These are phyloP conservation scores for Digitonthophagus gazella DNA, from an alignment of 2,888 invertebrate species.

Conservation along the genomic window DNA sequence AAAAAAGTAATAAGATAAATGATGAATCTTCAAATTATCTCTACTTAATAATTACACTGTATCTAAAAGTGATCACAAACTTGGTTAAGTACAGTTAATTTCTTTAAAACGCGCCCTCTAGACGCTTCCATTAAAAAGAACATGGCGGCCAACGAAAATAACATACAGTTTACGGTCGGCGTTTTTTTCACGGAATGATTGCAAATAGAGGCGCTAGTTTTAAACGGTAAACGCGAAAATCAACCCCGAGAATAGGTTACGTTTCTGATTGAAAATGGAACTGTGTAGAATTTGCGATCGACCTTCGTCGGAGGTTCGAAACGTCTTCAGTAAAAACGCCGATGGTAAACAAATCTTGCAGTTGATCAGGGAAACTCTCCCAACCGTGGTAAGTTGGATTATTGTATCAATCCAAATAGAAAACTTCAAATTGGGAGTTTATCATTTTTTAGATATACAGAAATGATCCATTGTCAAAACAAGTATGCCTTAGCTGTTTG, in stretches of 20 bases:
- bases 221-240: conserved; percentile 17
- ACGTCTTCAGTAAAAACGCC: conserved; percentile 48
- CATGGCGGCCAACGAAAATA: conserved; percentile 41
- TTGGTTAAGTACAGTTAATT: not conserved
- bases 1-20: too few species aligned
- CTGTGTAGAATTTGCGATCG: conserved; percentile 48
- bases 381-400: conserved; percentile 45
- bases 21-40: too few species aligned
- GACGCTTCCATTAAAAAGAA: conserved; percentile 28
- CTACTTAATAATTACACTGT: too few species aligned
- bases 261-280: conserved; percentile 32
- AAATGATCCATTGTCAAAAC: conserved; percentile 49
- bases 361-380: conserved; percentile 48
- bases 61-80: not conserved
- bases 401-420: not conserved
- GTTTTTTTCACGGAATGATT: conserved; percentile 25
- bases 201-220: not conserved
- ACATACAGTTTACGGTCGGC: conserved; percentile 39
- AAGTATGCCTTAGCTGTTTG: conserved; percentile 46
- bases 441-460: conserved; percentile 45
- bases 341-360: conserved; percentile 47
- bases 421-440: conserved; percentile 18
- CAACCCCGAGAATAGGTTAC: too few species aligned
- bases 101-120: conserved; percentile 21
- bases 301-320: conserved; percentile 42